A percentile compares a stretch with the other conserved stretches of the same genome.
Evolutionary conservation across 1,140 invertebrate genomes (phyloP).

Genomic region (Procambarus virginalis): DNA sequence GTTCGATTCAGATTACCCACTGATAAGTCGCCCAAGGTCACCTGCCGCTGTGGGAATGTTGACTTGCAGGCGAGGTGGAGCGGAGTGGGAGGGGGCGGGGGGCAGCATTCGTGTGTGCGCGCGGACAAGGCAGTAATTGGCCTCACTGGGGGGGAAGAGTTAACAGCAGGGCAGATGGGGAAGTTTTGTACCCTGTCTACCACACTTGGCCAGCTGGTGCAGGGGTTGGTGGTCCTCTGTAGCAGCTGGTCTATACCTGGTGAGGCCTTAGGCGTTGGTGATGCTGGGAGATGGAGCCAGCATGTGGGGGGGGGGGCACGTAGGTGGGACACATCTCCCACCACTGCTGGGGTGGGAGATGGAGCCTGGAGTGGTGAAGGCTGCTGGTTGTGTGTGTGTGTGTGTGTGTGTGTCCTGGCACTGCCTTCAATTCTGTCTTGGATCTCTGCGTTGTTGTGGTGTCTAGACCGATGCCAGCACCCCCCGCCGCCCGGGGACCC

Average conservation of each 20-base stretch:
- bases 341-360: too few species aligned
- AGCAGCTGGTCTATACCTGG: not conserved
- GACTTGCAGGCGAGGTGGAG: not conserved
- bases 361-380: too few species aligned
- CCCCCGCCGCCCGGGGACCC: too few species aligned
- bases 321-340: too few species aligned
- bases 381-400: too few species aligned
- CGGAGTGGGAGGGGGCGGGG: not conserved
- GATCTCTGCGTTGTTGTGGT: too few species aligned
- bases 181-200: too few species aligned
- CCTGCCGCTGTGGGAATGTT: slow-evolving; percentile 2
- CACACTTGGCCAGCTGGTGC: not conserved
- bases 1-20: slow-evolving; percentile 7
- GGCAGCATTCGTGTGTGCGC: not conserved
- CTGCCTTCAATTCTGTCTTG: too few species aligned
- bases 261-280: not conserved
- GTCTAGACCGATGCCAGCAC: too few species aligned
- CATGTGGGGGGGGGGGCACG: too few species aligned
- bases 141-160: not conserved
- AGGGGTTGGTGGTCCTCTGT: too few species aligned
- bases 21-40: not conserved
- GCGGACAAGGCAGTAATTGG: not conserved
- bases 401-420: too few species aligned
- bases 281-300: not conserved
- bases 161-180: not conserved